These are phyloP conservation scores for Gyps fulvus DNA, from an alignment of 2,113 vertebrate species.

Conservation along the genomic window DNA sequence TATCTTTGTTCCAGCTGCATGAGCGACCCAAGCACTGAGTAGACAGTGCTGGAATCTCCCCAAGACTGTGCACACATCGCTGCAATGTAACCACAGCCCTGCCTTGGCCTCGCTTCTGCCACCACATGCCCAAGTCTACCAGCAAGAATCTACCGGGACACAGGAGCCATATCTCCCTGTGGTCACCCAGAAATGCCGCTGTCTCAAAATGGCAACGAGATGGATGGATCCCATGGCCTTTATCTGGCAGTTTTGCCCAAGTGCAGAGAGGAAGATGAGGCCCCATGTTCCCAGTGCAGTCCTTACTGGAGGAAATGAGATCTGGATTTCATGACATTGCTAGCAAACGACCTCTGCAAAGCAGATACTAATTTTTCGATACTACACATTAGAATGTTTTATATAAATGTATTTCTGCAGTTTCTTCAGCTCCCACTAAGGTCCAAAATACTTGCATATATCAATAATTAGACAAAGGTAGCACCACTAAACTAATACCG, in stretches of 20 bases:
- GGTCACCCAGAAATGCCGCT: neutral
- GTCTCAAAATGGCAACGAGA: neutral
- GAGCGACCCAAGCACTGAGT: neutral
- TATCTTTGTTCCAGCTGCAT: neutral
- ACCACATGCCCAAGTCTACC: neutral
- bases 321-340: neutral
- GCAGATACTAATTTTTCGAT: neutral
- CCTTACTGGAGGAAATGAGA: neutral
- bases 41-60: neutral
- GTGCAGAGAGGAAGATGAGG: neutral
- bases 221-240: neutral
- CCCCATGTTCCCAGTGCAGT: neutral
- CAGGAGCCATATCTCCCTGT: neutral
- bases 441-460: neutral
- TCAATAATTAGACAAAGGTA: neutral
- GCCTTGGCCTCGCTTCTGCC: neutral
- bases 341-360: neutral
- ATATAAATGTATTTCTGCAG: neutral
- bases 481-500: neutral
- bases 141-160: neutral
- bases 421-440: neutral
- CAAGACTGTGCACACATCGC: rapidly evolving
- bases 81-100: neutral
- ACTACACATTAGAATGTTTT: neutral
- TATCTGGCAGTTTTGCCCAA: neutral